phyloP scores from a whole-genome alignment of 2,797 vertebrate genomes.

The Manis javanica region DNA sequence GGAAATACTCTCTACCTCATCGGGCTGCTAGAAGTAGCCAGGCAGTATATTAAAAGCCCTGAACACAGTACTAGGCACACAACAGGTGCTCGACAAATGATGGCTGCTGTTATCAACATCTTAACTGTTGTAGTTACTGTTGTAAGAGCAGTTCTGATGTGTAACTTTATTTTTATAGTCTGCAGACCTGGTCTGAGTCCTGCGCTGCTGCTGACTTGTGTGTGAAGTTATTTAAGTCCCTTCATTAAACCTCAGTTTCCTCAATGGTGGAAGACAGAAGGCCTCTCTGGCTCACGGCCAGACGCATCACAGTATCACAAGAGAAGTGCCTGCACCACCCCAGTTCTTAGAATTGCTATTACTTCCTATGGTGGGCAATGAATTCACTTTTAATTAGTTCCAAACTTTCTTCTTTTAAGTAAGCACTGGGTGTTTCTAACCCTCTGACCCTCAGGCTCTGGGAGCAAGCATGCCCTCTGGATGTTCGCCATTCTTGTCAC shows the following conservation, averaged over 20 bases:
- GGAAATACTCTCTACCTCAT: not conserved
- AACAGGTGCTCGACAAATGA: not conserved
- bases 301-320: not conserved
- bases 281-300: not conserved
- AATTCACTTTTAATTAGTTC: not conserved
- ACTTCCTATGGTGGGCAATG: not conserved
- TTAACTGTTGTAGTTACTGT: too few species aligned
- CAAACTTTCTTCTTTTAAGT: not conserved
- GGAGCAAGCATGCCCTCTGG: not conserved
- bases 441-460: not conserved
- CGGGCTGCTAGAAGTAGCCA: not conserved
- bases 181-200: not conserved
- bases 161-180: not conserved
- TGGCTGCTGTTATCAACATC: accelerated
- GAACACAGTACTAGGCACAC: not conserved
- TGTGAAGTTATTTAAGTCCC: not conserved
- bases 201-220: too few species aligned
- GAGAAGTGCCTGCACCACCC: not conserved
- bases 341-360: not conserved
- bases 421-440: not conserved
- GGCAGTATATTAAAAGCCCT: too few species aligned
- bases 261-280: not conserved
- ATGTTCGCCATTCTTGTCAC: too few species aligned
- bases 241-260: not conserved
- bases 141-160: not conserved